Base-by-base conservation (phyloP, 1,140 invertebrate genomes). In the Panagrolaimus sp. region DNA sequence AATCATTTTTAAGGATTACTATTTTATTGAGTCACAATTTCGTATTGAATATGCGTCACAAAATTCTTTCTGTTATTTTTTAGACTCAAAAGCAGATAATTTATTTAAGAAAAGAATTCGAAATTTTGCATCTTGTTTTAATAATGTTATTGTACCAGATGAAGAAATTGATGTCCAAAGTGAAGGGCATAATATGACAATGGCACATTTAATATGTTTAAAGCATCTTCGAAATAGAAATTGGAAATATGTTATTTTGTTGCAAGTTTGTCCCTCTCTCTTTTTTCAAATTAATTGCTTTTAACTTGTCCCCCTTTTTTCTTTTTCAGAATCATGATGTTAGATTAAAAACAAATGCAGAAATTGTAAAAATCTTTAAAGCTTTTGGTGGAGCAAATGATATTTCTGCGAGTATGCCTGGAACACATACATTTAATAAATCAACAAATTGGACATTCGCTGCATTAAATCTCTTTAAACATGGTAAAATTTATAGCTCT, bases 321-420 rank as follows among this genome's bases (percentile, higher is more conserved):
- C 32, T 43, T 6, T 68, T 68, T 69, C 26, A 73, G 67, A 75
- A 75, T 43, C 73, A 75, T 43, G 73, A 75, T 63, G n/a, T 76
- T 7, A 70, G 70, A 9, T 44, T 73, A 10, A 75, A 75, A 28
- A 75, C 73, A 9, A 75, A 75, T 44, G 28, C 44, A 14, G 73
- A 75, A 71, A 38, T 73, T 15, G 70, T 70, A 1, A 15, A 73
- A 15, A 75, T 75, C 44, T 62, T 76, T n/a, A 24, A 45, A 14
- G 9, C 48, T 15, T 72, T 64, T 52, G 73, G 73, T 12, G 73
- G 73, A 24, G 26, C 73, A 17, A 75, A 75, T 24, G 73, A 75
- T 67, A 65, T 75, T n/a, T 43, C 67, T 8, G 63, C 68, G 10
- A 52, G n/a, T 10, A 17, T 52, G 5, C 15, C 15, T 9, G 26